These are phyloP conservation scores for Sinotaia quadrata DNA, from an alignment of 2,888 invertebrate species.

Conservation along the genomic window DNA sequence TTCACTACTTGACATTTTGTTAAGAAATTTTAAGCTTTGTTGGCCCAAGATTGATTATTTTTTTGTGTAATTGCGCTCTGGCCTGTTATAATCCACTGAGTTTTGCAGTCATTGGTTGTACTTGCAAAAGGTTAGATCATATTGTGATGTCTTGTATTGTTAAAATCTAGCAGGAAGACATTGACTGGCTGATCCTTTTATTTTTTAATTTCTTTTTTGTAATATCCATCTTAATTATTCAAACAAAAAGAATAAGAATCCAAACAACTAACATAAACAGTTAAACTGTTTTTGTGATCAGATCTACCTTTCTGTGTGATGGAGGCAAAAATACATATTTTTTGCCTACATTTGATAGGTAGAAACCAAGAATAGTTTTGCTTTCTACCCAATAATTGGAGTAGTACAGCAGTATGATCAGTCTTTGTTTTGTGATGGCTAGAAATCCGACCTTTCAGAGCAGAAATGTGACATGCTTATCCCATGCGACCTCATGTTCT, in stretches of 20 bases:
- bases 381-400: no score
- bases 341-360: no score
- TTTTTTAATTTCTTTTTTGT: no score
- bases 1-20: background rate
- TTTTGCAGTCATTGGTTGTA: conserved; percentile 15
- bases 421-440: conserved; percentile 6
- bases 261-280: no score
- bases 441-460: conserved; percentile 2
- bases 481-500: conserved; percentile 12
- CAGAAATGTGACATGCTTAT: conserved; percentile 2
- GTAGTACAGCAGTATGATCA: background rate
- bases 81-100: background rate
- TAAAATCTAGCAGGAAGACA: background rate
- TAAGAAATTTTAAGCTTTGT: conserved; percentile 13
- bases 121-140: background rate
- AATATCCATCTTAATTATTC: background rate
- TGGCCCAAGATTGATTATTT: background rate
- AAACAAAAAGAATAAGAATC: no score
- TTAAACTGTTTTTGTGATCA: no score
- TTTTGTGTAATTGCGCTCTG: background rate
- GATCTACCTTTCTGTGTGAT: no score
- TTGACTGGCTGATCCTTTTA: conserved; percentile 3
- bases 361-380: no score
- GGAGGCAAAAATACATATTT: no score
- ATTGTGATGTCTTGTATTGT: conserved; percentile 18